Conservation (phyloP, 2,797 vertebrate genomes). For the Sebastes nivosus region DNA sequence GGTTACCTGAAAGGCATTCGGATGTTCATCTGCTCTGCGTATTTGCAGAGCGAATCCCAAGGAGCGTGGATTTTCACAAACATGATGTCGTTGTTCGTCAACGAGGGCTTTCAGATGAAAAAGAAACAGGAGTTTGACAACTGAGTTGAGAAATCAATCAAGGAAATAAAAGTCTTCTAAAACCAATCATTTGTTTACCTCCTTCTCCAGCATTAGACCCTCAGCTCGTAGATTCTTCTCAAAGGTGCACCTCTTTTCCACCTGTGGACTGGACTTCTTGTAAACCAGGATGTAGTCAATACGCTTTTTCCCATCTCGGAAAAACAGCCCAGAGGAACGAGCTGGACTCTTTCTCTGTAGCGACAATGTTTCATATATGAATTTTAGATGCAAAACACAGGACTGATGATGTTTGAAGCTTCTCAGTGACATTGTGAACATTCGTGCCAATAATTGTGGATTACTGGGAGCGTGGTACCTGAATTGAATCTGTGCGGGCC, state of each 20-base stretch:
- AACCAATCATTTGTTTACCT: conserved; percentile 78
- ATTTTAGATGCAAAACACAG: neutral
- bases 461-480: conserved; percentile 77
- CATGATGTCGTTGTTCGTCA: conserved; percentile 97
- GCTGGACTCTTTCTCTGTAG: conserved; percentile 80
- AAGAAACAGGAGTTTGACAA: conserved; percentile 6
- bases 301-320: conserved; percentile 96
- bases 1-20: conserved; percentile 98
- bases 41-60: conserved; percentile 97
- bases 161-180: neutral
- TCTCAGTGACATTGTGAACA: neutral
- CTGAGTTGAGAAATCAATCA: neutral
- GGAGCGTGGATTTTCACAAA: conserved; percentile 97
- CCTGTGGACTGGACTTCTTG: conserved; percentile 94
- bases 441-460: neutral
- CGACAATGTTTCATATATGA: conserved; percentile 4
- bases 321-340: conserved; percentile 88
- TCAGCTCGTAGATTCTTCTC: conserved; percentile 97
- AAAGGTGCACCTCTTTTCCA: conserved; percentile 97
- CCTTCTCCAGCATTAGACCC: conserved; percentile 96
- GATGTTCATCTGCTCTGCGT: conserved; percentile 98
- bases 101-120: conserved; percentile 85
- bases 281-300: conserved; percentile 99
- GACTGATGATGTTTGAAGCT: neutral
- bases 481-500: conserved; percentile 82